Evolutionary conservation across 2,888 invertebrate species (phyloP).

Genomic region (Rhagophthalmus giganteus): DNA sequence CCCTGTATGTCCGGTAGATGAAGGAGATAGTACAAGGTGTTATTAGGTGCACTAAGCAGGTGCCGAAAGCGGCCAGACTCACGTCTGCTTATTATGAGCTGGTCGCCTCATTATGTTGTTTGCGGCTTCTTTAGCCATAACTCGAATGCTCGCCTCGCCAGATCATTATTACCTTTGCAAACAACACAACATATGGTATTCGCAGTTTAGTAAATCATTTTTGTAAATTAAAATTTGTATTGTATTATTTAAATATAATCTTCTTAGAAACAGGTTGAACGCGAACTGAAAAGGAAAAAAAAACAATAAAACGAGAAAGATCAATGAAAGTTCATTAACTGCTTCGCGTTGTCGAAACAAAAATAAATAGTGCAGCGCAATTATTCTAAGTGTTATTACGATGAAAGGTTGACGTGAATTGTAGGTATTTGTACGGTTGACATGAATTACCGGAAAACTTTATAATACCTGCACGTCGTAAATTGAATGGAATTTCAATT

Average conservation of each 20-base stretch:
- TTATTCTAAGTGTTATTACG: too few species aligned
- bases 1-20: slow-evolving; percentile 29
- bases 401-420: too few species aligned
- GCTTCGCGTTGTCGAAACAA: too few species aligned
- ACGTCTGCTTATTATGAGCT: slow-evolving; percentile 50
- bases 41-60: slow-evolving; percentile 55
- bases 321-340: too few species aligned
- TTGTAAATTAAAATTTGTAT: background rate
- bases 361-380: too few species aligned
- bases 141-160: slow-evolving; percentile 7
- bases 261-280: too few species aligned
- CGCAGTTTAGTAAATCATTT: slow-evolving; percentile 2
- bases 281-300: too few species aligned
- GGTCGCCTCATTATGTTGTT: slow-evolving; percentile 53
- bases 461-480: too few species aligned
- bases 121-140: slow-evolving; percentile 43
- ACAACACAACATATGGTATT: slow-evolving; percentile 17
- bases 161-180: background rate
- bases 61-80: slow-evolving; percentile 53
- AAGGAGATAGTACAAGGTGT: slow-evolving; percentile 48
- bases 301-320: too few species aligned
- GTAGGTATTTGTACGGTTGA: too few species aligned
- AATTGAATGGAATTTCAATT: too few species aligned
- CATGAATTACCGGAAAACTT: too few species aligned
- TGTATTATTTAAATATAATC: background rate